These are phyloP conservation scores for Brachyopa scutellaris DNA, from an alignment of 2,888 invertebrate genomes.

Conservation along the genomic window DNA sequence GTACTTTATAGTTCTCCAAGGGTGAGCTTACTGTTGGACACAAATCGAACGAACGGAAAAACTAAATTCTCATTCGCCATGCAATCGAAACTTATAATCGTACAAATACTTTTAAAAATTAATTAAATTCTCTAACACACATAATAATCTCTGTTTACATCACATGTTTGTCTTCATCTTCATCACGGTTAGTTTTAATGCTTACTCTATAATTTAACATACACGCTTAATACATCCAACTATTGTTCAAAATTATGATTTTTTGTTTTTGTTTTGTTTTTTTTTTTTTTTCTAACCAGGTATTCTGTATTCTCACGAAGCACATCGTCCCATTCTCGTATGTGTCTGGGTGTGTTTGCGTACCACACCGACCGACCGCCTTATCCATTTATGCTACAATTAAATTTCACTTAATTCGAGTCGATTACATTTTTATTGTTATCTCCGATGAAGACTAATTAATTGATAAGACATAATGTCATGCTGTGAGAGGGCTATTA, in stretches of 20 bases:
- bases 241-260: slow-evolving; percentile 21
- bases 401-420: slow-evolving; percentile 68
- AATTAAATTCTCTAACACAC: slow-evolving; percentile 9
- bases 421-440: slow-evolving; percentile 68
- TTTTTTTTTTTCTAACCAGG: slow-evolving; percentile 50
- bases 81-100: too few relatives aligned
- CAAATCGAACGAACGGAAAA: too few relatives aligned
- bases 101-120: not conserved
- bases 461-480: slow-evolving; percentile 68
- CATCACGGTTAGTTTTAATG: too few relatives aligned
- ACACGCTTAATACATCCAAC: slow-evolving; percentile 10
- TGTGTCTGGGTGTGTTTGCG: not conserved
- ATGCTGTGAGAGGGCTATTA: slow-evolving; percentile 66
- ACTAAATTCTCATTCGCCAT: not conserved
- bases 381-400: slow-evolving; percentile 50
- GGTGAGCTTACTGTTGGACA: too few relatives aligned
- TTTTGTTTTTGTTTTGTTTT: not conserved
- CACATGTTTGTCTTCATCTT: slow-evolving; percentile 56
- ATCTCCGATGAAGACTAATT: slow-evolving; percentile 64
- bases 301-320: slow-evolving; percentile 56
- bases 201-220: slow-evolving; percentile 42
- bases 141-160: slow-evolving; percentile 39
- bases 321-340: not conserved
- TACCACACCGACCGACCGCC: not conserved
- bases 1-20: too few relatives aligned